Evolutionary conservation across 2,113 vertebrate species (phyloP).

Genomic region (Leiothrix lutea): DNA sequence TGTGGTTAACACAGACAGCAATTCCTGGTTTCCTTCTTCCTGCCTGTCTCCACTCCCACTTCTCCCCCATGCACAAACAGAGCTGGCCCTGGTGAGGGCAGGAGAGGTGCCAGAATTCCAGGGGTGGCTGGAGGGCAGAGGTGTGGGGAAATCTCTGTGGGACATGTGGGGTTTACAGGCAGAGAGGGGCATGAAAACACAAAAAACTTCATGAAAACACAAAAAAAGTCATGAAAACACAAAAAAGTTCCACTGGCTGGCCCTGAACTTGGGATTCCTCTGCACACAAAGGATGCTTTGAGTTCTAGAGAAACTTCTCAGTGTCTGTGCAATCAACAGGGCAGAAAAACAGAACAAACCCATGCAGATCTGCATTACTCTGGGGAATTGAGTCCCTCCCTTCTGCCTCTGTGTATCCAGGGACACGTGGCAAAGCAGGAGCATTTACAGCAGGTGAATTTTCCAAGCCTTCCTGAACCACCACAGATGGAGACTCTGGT

Average conservation of each 20-base stretch:
- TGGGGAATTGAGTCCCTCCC: neutral
- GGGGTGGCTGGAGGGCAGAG: neutral
- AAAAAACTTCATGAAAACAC: neutral
- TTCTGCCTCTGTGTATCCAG: neutral
- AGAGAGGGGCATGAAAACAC: neutral
- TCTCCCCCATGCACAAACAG: neutral
- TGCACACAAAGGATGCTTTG: neutral
- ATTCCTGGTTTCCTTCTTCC: neutral
- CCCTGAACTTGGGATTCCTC: neutral
- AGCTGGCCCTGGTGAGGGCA: neutral
- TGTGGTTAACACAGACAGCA: neutral
- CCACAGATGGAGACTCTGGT: neutral
- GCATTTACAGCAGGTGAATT: neutral
- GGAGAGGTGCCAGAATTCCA: neutral
- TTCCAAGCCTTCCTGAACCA: neutral
- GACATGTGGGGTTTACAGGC: neutral
- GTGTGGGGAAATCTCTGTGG: neutral
- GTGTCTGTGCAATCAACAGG: neutral
- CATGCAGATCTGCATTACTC: neutral
- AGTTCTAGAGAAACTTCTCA: neutral
- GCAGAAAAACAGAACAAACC: neutral
- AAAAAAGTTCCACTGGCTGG: neutral
- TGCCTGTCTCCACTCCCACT: neutral
- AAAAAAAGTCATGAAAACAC: neutral
- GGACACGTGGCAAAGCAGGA: neutral